Conservation (phyloP, 2,797 vertebrate genomes). For the Enteromius radiatus region DNA sequence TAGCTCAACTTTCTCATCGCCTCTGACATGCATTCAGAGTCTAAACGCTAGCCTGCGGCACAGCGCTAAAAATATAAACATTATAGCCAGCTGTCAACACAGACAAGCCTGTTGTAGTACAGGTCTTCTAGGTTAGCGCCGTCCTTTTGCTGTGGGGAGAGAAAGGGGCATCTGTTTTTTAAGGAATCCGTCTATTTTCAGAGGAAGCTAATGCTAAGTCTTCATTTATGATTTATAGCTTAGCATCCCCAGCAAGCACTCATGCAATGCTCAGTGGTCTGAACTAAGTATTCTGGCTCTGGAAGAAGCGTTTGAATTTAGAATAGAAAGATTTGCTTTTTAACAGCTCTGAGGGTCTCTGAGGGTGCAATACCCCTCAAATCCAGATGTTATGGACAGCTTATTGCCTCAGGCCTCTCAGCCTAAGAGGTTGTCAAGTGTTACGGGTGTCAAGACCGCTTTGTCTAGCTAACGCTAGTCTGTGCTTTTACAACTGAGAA, state of each 20-base stretch:
- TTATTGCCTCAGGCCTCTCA: constrained; percentile 38
- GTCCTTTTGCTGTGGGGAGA: not conserved
- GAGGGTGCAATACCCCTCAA: constrained; percentile 21
- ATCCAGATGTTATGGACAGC: constrained; percentile 26
- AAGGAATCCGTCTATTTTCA: constrained; percentile 37
- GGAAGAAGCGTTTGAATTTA: constrained; percentile 33
- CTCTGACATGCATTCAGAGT: constrained; percentile 42
- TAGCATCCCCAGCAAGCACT: constrained; percentile 35
- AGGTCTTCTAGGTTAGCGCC: constrained; percentile 5
- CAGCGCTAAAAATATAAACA: constrained; percentile 57
- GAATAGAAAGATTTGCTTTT: constrained; percentile 40
- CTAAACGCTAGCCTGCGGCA: constrained; percentile 41
- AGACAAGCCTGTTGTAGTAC: constrained; percentile 18
- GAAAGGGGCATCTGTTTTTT: constrained; percentile 17
- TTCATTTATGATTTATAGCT: constrained; percentile 40
- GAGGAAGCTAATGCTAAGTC: constrained; percentile 37
- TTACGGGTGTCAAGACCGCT: not conserved
- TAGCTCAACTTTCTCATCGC: constrained; percentile 37
- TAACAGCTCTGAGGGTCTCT: constrained; percentile 25
- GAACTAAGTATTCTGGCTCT: constrained; percentile 25
- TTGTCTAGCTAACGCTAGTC: not conserved
- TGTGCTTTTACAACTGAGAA: not conserved
- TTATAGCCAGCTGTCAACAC: constrained; percentile 54
- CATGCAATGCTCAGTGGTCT: constrained; percentile 32
- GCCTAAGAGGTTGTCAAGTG: constrained; percentile 18